A percentile compares a stretch with the other conserved stretches of the same genome.
Conservation (phyloP, 2,797 vertebrate genomes). For the Pseudomugil tenellus region DNA sequence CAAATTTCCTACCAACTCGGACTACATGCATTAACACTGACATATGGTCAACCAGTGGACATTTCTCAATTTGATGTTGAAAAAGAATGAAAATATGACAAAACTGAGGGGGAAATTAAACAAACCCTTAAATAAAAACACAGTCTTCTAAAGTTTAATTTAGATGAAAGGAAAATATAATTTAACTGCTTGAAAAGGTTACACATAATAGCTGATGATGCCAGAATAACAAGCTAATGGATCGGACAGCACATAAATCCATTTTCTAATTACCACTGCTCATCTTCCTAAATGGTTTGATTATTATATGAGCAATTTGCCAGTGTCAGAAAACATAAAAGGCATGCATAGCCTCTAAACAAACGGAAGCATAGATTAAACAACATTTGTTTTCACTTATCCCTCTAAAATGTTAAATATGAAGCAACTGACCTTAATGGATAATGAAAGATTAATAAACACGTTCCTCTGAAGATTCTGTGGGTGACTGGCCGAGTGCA, state of each 20-base stretch:
- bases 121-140: not conserved
- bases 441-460: slow-evolving; percentile 61
- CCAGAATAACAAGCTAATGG: slow-evolving; percentile 35
- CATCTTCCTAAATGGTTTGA: slow-evolving; percentile 31
- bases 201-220: not conserved
- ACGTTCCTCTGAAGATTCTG: slow-evolving; percentile 28
- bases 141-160: not conserved
- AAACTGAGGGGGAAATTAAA: not conserved
- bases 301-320: slow-evolving; percentile 37
- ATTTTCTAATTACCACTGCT: slow-evolving; percentile 34
- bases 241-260: slow-evolving; percentile 52
- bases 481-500: slow-evolving; percentile 19
- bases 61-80: not conserved
- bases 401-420: slow-evolving; percentile 54
- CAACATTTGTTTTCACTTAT: slow-evolving; percentile 58
- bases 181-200: slow-evolving; percentile 17
- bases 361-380: slow-evolving; percentile 44
- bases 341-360: slow-evolving; percentile 39
- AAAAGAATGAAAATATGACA: not conserved
- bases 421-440: slow-evolving; percentile 48
- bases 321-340: slow-evolving; percentile 58
- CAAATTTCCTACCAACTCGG: not conserved
- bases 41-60: too few species aligned
- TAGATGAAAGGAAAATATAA: not conserved
- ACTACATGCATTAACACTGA: not conserved